These are phyloP conservation scores for Drosophila sproati DNA, from an alignment of 1,140 invertebrate species.

Conservation along the genomic window DNA sequence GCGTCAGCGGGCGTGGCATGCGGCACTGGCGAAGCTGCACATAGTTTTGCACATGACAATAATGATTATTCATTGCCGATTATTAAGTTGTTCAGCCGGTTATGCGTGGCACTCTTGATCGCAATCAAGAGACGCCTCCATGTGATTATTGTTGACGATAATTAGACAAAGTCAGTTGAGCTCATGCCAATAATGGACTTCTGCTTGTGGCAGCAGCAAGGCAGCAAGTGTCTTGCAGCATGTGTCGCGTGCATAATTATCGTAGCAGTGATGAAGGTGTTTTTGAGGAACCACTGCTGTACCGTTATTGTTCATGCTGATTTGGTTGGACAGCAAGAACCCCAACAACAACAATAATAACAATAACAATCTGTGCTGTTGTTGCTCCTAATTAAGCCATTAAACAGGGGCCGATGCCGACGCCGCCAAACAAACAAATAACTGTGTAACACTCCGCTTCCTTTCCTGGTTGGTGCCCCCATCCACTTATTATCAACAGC, in stretches of 20 bases:
- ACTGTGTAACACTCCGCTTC: constrained; percentile 21
- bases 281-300: constrained; percentile 1
- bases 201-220: neutral
- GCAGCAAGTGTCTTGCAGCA: constrained; percentile 59
- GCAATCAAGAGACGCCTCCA: constrained; percentile 69
- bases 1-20: constrained; percentile 60
- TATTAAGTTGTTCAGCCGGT: constrained; percentile 31
- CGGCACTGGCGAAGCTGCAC: constrained; percentile 11
- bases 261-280: constrained; percentile 39
- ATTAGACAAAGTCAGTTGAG: constrained; percentile 61
- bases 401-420: constrained; percentile 59
- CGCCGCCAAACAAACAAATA: constrained; percentile 52
- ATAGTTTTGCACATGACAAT: constrained; percentile 49
- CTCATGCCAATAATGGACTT: constrained; percentile 39
- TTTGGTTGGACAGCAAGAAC: constrained; percentile 36
- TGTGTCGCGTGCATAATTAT: constrained; percentile 79
- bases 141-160: constrained; percentile 80
- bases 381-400: constrained; percentile 74
- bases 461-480: neutral
- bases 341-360: neutral
- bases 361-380: constrained; percentile 42
- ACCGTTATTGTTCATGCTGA: constrained; percentile 73
- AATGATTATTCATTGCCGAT: constrained; percentile 50
- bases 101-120: constrained; percentile 52
- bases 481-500: constrained; percentile 67